Evolutionary conservation across 1,140 invertebrate genomes (phyloP), one percentile per base, ranked within the genome.

Genomic region (Antheraea mylitta): DNA sequence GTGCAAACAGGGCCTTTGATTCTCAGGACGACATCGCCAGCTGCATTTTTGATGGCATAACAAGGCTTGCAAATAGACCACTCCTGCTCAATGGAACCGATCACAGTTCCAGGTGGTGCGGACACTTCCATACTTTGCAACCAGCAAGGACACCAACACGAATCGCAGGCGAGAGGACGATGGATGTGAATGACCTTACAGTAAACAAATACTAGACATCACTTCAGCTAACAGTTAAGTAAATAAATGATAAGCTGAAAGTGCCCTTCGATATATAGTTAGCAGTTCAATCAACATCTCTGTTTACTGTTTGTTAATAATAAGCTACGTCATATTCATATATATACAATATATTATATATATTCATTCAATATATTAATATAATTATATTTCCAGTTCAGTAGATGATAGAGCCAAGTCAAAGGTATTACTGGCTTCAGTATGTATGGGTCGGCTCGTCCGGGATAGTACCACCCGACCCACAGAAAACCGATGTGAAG

Each of bases 1-100:
- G 96, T 96, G 87, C 96, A 97, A 58, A 97, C 87, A 0, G 98
- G 97, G 7, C 98, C 98, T 86, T 97, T 95, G 76, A 99, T 96
- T 70, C 93, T 93, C 7, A 99, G 90, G 1, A 98, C 95, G 0
- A 94, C 95, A 64, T 97, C 95, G 22, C 96, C 97, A 9, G 93
- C 83, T 3, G 95, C 94, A 88, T 98, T 96, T 74, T 96, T 95
- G 60, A 99, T 94, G n/a, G 93, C 93, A 82, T 97, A 98, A 48
- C 94, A 94, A 2, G 98, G 97, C 58, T 93, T 94, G 79, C 95
- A 96, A 58, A 97, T 92, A 66, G 95, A 97, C 97, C 97, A 98
- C 69, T 97, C 95, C 93, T 99, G 97, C 70, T 96, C 94, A 8
- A 99, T 94, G 7, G 93, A 95, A 19, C 98, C 97, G 59, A 98